A percentile compares a stretch with the other conserved stretches of the same genome.
Evolutionary conservation across 1,140 invertebrate species (phyloP).

Genomic region (Rhopalosiphum padi): DNA sequence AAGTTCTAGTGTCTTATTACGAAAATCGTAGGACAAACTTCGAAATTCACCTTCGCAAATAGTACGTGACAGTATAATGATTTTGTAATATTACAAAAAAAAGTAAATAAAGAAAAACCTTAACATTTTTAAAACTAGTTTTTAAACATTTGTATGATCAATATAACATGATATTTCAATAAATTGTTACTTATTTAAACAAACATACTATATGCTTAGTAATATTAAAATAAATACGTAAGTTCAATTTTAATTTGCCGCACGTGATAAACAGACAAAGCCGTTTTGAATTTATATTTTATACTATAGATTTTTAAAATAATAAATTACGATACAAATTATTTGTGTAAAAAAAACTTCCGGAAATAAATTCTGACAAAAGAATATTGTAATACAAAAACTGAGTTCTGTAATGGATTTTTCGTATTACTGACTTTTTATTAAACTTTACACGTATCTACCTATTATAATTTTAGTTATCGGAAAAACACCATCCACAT

Average conservation of each 20-base stretch:
- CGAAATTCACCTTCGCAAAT: not conserved
- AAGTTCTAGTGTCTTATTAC: not conserved
- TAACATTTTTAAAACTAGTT: not conserved
- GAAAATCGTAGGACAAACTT: not conserved
- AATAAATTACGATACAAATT: not conserved
- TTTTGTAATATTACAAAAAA: not conserved
- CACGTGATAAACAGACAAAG: not conserved
- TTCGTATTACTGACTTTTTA: not conserved
- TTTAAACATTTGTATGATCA: not conserved
- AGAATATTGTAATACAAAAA: not conserved
- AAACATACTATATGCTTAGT: not conserved
- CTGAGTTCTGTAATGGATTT: not conserved
- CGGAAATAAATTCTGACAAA: not conserved
- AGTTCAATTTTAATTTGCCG: not conserved
- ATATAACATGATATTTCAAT: not conserved
- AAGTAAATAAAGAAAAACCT: not conserved
- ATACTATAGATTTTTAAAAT: not conserved
- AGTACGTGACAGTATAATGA: constrained; percentile 1
- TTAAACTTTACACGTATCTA: not conserved
- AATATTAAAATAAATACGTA: not conserved
- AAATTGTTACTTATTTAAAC: not conserved
- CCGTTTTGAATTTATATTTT: not conserved
- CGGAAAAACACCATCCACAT: not conserved
- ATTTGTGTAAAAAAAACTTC: not conserved
- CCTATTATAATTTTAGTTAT: not conserved